A percentile compares a stretch with the other conserved stretches of the same genome.
phyloP scores from a whole-genome alignment of 1,140 invertebrate species.

The Aphaenogaster rudis region DNA sequence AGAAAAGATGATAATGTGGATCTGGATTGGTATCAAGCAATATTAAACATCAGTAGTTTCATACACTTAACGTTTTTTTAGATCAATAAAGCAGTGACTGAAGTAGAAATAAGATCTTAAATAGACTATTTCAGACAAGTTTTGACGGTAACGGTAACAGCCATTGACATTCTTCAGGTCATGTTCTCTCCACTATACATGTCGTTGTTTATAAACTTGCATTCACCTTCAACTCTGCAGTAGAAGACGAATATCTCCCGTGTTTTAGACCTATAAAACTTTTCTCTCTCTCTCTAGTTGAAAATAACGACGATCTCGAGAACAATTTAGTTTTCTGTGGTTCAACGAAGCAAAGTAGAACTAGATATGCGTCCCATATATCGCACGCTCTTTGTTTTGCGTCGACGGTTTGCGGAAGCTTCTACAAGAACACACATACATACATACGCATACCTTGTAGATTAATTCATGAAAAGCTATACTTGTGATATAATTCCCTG shows the following conservation, averaged over 20 bases:
- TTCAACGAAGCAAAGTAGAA: constrained; percentile 18
- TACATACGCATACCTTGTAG: not conserved
- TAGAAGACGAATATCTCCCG: constrained; percentile 6
- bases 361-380: not conserved
- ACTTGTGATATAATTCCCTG: not conserved
- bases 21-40: not conserved
- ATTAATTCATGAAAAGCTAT: constrained; percentile 20
- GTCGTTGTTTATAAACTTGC: constrained; percentile 15
- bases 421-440: not conserved
- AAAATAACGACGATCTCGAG: constrained; percentile 44
- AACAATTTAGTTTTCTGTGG: constrained; percentile 44
- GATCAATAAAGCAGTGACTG: not conserved
- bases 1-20: not conserved
- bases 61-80: not conserved
- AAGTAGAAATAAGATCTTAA: not conserved
- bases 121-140: not conserved
- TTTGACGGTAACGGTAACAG: not conserved
- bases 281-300: constrained; percentile 6
- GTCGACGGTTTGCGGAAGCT: not conserved
- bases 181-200: not conserved
- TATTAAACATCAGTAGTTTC: not conserved
- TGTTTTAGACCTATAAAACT: constrained; percentile 32
- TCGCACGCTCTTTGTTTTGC: not conserved
- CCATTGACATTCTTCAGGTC: not conserved
- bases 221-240: not conserved